These are phyloP conservation scores for Molanna angustata DNA, from an alignment of 2,888 invertebrate genomes.

Conservation along the genomic window DNA sequence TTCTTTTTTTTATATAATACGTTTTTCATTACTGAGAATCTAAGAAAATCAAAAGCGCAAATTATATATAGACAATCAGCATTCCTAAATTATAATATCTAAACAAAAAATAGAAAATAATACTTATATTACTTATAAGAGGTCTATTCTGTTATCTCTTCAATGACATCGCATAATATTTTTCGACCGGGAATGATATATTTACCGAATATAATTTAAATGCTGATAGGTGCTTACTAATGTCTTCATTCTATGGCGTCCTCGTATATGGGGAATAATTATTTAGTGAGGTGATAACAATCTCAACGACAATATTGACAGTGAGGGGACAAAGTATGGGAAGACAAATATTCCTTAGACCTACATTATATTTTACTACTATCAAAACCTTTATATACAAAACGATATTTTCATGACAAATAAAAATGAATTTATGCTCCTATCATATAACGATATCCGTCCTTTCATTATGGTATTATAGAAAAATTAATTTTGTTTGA, in stretches of 20 bases:
- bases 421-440: too few relatives aligned
- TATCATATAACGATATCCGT: too few relatives aligned
- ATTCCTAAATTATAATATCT: slow-evolving; percentile 17
- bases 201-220: slow-evolving; percentile 23
- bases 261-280: slow-evolving; percentile 15
- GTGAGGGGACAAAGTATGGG: slow-evolving; percentile 15
- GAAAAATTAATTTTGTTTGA: too few relatives aligned
- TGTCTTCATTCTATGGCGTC: slow-evolving; percentile 29
- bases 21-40: slow-evolving; percentile 8
- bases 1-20: slow-evolving; percentile 10
- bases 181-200: slow-evolving; percentile 13
- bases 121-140: not conserved
- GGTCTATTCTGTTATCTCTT: not conserved
- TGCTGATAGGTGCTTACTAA: slow-evolving; percentile 21
- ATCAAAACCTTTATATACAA: slow-evolving; percentile 2
- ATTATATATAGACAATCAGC: slow-evolving; percentile 22
- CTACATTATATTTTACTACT: slow-evolving; percentile 14
- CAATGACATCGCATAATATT: not conserved
- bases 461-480: too few relatives aligned
- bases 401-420: too few relatives aligned
- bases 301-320: slow-evolving; percentile 30
- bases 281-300: slow-evolving; percentile 25
- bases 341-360: slow-evolving; percentile 24
- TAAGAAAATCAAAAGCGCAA: slow-evolving; percentile 19
- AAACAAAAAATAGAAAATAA: slow-evolving; percentile 13